A percentile compares a stretch with the other conserved stretches of the same genome.
These are phyloP conservation scores for Sardinella longiceps DNA, from an alignment of 2,797 vertebrate species.

Conservation along the genomic window DNA sequence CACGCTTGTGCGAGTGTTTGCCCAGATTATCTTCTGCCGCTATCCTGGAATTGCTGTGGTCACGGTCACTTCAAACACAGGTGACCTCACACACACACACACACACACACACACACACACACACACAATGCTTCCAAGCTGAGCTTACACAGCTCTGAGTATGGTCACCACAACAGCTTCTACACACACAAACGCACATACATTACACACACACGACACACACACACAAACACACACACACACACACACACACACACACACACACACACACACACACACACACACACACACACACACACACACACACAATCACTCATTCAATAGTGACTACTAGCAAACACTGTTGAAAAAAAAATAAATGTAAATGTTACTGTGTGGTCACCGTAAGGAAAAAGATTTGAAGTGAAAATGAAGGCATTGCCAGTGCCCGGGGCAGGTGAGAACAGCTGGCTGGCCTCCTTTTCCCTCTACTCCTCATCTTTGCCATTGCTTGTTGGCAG, in stretches of 20 bases:
- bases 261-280: too few relatives aligned
- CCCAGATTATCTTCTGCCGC: slow-evolving; percentile 48
- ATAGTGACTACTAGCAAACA: too few relatives aligned
- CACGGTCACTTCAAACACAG: slow-evolving; percentile 53
- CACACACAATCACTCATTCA: too few relatives aligned
- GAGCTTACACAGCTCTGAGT: too few relatives aligned
- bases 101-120: background rate
- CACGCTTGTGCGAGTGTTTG: slow-evolving; percentile 53
- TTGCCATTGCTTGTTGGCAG: background rate
- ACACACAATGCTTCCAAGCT: background rate
- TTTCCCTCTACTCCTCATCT: background rate
- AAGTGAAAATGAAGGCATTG: background rate
- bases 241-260: background rate
- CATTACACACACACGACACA: too few relatives aligned
- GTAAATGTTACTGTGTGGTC: background rate
- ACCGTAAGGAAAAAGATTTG: background rate
- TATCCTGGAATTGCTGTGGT: slow-evolving; percentile 44
- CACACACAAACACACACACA: background rate
- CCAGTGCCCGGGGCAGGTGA: background rate
- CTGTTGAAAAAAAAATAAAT: too few relatives aligned
- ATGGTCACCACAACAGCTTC: too few relatives aligned
- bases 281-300: too few relatives aligned
- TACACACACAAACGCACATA: too few relatives aligned
- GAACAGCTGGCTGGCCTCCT: background rate
- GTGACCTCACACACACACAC: slow-evolving; percentile 13